Conservation (phyloP, 1,140 invertebrate species). For the Drosophila baimaii region DNA sequence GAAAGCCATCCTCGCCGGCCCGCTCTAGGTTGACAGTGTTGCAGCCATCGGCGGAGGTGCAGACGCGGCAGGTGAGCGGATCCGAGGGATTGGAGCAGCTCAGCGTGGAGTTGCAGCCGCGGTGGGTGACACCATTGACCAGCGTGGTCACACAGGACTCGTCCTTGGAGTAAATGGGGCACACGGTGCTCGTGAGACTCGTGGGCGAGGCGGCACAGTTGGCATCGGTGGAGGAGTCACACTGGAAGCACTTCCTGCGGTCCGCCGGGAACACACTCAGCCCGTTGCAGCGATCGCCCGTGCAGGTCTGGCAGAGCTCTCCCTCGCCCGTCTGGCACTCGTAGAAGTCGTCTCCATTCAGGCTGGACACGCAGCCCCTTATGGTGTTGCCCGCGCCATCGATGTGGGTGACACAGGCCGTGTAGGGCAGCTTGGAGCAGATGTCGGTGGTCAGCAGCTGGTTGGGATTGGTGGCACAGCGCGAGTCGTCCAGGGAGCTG, state of each 20-base stretch:
- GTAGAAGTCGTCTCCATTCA: conserved; percentile 54
- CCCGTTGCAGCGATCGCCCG: conserved; percentile 63
- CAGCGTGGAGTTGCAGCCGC: conserved; percentile 68
- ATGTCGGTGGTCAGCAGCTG: conserved; percentile 40
- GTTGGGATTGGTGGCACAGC: conserved; percentile 76
- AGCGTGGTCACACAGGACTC: conserved; percentile 70
- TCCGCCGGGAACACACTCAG: conserved; percentile 59
- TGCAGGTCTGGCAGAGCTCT: conserved; percentile 58
- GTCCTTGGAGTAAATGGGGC: conserved; percentile 58
- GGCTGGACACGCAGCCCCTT: conserved; percentile 61
- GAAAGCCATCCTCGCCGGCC: conserved; percentile 50
- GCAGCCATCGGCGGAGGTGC: conserved; percentile 49
- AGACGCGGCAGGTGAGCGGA: conserved; percentile 59
- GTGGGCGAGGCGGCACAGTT: conserved; percentile 51
- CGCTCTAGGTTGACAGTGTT: conserved; percentile 69
- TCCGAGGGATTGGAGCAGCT: conserved; percentile 62
- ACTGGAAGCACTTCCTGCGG: conserved; percentile 66
- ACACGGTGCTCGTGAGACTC: conserved; percentile 58
- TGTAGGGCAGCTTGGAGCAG: conserved; percentile 66
- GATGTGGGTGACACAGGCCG: conserved; percentile 66
- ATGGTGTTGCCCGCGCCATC: conserved; percentile 53
- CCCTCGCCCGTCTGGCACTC: conserved; percentile 55
- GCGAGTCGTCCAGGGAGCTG: conserved; percentile 51
- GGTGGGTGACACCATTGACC: conserved; percentile 54
- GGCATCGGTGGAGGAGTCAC: conserved; percentile 47